Evolutionary conservation across 2,113 vertebrate genomes (phyloP).

Genomic region (Chloropsis cyanopogon): DNA sequence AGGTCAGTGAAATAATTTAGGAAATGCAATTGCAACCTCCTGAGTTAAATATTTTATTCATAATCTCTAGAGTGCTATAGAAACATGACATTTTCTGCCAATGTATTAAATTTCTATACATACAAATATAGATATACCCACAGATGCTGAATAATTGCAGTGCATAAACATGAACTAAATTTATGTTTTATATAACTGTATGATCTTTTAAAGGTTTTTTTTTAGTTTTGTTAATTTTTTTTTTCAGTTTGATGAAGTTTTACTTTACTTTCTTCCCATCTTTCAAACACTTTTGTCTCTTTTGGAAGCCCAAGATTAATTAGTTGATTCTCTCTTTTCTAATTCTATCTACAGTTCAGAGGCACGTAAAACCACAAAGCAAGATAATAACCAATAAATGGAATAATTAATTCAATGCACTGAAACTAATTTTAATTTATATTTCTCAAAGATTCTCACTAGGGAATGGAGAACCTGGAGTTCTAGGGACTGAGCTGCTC

Average conservation of each 20-base stretch:
- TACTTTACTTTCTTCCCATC: neutral
- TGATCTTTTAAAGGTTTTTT: neutral
- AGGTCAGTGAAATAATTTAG: constrained; percentile 25
- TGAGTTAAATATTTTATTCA: constrained; percentile 39
- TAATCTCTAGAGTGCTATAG: neutral
- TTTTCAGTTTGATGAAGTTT: constrained; percentile 31
- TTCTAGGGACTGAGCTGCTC: constrained; percentile 39
- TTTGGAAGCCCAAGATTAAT: constrained; percentile 67
- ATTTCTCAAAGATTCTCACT: constrained; percentile 54
- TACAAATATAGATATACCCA: neutral
- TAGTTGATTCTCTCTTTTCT: constrained; percentile 60
- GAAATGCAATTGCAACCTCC: neutral
- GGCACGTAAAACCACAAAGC: constrained; percentile 63
- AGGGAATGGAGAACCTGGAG: constrained; percentile 40
- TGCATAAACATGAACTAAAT: neutral
- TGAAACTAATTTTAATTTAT: constrained; percentile 74
- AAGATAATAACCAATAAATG: constrained; percentile 71
- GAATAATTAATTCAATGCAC: constrained; percentile 73
- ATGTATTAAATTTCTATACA: neutral
- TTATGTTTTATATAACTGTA: neutral
- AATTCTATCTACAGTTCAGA: constrained; percentile 66
- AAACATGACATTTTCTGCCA: constrained; percentile 14
- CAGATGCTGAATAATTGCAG: neutral
- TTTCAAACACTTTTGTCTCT: constrained; percentile 37
- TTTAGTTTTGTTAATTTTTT: neutral